Percentiles rank a stretch among this genome's conserved stretches.
These are phyloP conservation scores for Idaea straminata DNA, from an alignment of 2,888 invertebrate genomes.

Conservation along the genomic window DNA sequence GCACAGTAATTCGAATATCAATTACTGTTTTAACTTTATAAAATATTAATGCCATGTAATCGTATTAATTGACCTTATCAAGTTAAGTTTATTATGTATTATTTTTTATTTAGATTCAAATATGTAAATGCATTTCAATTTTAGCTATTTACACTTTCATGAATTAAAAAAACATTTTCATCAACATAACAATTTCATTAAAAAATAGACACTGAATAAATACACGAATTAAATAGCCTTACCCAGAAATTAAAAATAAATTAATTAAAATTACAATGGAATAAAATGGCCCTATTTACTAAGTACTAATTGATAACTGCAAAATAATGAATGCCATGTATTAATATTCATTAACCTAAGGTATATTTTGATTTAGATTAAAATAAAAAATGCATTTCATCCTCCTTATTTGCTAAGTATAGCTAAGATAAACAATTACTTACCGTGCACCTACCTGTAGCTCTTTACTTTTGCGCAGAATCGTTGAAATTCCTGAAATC, in stretches of 20 bases:
- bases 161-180: too few species aligned
- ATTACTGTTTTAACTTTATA: neutral
- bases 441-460: slow-evolving; percentile 3
- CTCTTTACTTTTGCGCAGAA: neutral
- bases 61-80: neutral
- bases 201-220: too few species aligned
- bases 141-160: neutral
- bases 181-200: too few species aligned
- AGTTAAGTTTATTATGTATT: neutral
- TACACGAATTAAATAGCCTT: too few species aligned
- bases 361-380: neutral
- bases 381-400: neutral
- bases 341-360: too few species aligned
- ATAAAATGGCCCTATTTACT: too few species aligned
- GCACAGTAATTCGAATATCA: neutral
- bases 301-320: too few species aligned
- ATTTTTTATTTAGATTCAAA: neutral
- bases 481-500: neutral
- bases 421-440: neutral
- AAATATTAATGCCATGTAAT: neutral
- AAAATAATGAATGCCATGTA: too few species aligned
- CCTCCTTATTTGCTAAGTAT: neutral
- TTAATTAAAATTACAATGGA: too few species aligned
- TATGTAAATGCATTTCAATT: neutral
- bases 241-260: too few species aligned